Conservation (phyloP, 2,797 vertebrate species). For the Gymnoscopelus microlampas region DNA sequence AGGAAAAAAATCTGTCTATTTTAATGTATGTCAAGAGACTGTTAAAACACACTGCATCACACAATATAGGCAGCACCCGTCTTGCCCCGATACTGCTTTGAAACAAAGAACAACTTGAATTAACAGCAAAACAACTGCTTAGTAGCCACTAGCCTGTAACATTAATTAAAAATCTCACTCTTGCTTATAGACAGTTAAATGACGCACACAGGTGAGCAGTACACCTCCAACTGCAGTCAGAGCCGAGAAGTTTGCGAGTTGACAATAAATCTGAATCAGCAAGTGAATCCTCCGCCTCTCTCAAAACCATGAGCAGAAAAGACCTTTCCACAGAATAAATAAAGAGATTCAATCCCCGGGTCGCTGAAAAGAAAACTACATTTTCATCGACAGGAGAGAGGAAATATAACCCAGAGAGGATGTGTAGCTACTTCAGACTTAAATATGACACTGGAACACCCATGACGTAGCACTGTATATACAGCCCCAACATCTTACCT, state of each 20-base stretch:
- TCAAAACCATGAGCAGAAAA: constrained; percentile 15
- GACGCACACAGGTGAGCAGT: constrained; percentile 13
- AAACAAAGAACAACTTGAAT: constrained; percentile 17
- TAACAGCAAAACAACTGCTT: constrained; percentile 25
- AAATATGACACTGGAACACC: constrained; percentile 11
- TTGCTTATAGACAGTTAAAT: background rate
- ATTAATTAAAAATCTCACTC: constrained; percentile 9
- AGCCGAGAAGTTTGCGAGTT: background rate
- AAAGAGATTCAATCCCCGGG: background rate
- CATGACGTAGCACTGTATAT: constrained; percentile 21
- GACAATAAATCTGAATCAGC: background rate
- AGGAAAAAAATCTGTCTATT: background rate
- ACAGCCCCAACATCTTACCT: constrained; percentile 14
- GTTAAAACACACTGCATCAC: constrained; percentile 28
- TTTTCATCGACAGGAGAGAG: constrained; percentile 4
- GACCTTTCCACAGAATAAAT: constrained; percentile 35
- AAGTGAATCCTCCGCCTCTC: background rate
- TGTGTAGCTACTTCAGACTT: constrained; percentile 27
- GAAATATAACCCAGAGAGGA: constrained; percentile 7
- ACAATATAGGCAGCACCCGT: constrained; percentile 11
- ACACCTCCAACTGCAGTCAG: background rate
- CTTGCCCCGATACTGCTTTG: constrained; percentile 13
- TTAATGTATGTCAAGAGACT: constrained; percentile 4
- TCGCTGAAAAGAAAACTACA: background rate
- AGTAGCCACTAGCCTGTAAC: constrained; percentile 16